These are phyloP conservation scores for Ormia ochracea DNA, from an alignment of 2,888 invertebrate genomes.

Conservation along the genomic window DNA sequence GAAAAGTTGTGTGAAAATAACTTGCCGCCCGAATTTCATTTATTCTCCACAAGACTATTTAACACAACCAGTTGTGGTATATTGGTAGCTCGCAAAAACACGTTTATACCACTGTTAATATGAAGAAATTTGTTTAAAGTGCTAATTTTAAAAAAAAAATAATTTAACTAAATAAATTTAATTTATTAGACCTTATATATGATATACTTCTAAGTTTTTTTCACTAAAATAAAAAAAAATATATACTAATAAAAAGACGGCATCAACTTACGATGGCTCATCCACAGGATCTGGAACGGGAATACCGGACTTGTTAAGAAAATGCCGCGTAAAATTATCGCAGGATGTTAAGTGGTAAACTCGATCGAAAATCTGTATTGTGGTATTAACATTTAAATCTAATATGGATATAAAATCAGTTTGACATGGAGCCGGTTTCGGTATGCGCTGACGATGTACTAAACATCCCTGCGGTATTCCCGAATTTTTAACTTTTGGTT, in stretches of 20 bases:
- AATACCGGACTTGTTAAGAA: slow-evolving; percentile 90
- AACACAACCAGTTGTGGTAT: too few species aligned
- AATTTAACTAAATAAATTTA: too few species aligned
- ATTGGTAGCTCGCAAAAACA: too few species aligned
- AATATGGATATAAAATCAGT: slow-evolving; percentile 88
- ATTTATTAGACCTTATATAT: too few species aligned
- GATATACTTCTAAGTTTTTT: too few species aligned
- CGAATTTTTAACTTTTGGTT: slow-evolving; percentile 89
- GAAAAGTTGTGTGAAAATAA: too few species aligned
- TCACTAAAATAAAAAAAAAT: background rate
- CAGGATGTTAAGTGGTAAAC: slow-evolving; percentile 89
- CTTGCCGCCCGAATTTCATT: too few species aligned
- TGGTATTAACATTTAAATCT: slow-evolving; percentile 90
- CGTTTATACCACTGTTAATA: too few species aligned
- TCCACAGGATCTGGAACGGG: slow-evolving; percentile 84
- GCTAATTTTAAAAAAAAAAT: too few species aligned
- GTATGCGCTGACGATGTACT: slow-evolving; percentile 88
- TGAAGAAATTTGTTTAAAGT: too few species aligned
- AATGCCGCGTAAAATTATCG: slow-evolving; percentile 90
- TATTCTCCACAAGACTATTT: too few species aligned
- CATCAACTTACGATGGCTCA: slow-evolving; percentile 78
- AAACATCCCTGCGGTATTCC: slow-evolving; percentile 90
- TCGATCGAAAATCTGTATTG: slow-evolving; percentile 88
- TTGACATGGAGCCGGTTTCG: slow-evolving; percentile 84
- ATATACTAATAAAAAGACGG: background rate